These are phyloP conservation scores for Stichopus chloronotus DNA, from an alignment of 35 echinoderm and acorn worm species.

Conservation along the genomic window DNA sequence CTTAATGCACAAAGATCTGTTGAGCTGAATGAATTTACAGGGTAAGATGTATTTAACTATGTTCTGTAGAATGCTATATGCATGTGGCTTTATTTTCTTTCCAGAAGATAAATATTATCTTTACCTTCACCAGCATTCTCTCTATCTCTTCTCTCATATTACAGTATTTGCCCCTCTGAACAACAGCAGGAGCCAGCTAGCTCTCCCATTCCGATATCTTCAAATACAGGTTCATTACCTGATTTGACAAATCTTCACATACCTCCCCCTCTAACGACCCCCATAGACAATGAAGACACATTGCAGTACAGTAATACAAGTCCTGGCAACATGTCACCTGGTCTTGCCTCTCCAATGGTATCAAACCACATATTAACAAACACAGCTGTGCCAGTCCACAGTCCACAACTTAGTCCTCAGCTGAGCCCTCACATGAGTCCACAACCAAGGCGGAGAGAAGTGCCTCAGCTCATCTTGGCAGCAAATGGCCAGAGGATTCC, in stretches of 20 bases:
- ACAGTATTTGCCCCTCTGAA: conserved; percentile 92
- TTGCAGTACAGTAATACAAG: conserved; percentile 78
- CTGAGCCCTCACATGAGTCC: conserved; percentile 91
- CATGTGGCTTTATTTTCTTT: background rate
- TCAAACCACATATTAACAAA: conserved; percentile 60
- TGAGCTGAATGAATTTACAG: background rate
- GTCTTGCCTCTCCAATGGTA: conserved; percentile 48
- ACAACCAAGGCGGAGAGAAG: conserved; percentile 62
- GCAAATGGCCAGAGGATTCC: conserved; percentile 18
- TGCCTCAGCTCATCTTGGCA: conserved; percentile 44
- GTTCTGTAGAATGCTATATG: background rate
- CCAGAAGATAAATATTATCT: background rate
- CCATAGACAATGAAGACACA: conserved; percentile 91
- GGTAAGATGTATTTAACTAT: background rate
- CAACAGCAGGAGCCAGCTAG: conserved; percentile 72
- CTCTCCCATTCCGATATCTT: conserved; percentile 90
- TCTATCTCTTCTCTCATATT: conserved; percentile 44
- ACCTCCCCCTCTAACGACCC: conserved; percentile 96
- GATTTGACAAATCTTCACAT: conserved; percentile 99
- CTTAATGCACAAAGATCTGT: too few species aligned
- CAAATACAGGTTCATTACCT: conserved; percentile 95
- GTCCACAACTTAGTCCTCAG: conserved; percentile 83
- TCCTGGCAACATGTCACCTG: conserved; percentile 74
- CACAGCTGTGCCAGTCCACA: conserved; percentile 64
- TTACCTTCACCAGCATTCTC: background rate